These are phyloP conservation scores for Heteropelma amictum DNA, from an alignment of 2,888 invertebrate genomes.

Conservation along the genomic window DNA sequence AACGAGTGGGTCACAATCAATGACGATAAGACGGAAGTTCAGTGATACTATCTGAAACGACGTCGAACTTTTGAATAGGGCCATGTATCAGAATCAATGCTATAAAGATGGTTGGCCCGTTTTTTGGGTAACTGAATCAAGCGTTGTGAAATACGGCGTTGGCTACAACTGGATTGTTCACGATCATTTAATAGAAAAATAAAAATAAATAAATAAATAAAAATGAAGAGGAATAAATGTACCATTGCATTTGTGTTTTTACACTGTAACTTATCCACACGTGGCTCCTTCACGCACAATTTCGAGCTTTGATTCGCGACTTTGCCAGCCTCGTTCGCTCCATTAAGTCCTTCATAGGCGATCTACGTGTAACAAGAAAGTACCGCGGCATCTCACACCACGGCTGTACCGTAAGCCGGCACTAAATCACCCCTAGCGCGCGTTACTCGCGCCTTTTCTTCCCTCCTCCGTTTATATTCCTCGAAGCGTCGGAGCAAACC, in stretches of 20 bases:
- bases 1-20: too few relatives aligned
- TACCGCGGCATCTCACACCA: conserved; percentile 67
- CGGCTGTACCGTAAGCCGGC: conserved; percentile 63
- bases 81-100: too few relatives aligned
- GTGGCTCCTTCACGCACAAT: conserved; percentile 43
- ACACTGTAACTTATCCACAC: too few relatives aligned
- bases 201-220: neutral
- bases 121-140: too few relatives aligned
- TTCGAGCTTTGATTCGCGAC: conserved; percentile 45
- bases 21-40: too few relatives aligned
- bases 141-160: too few relatives aligned
- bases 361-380: conserved; percentile 61
- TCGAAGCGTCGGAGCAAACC: conserved; percentile 65
- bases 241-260: neutral
- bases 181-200: too few relatives aligned
- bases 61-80: too few relatives aligned
- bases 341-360: conserved; percentile 76
- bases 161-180: too few relatives aligned
- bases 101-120: too few relatives aligned
- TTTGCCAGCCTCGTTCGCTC: conserved; percentile 64
- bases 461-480: conserved; percentile 51
- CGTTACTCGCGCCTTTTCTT: conserved; percentile 30
- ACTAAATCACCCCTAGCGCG: conserved; percentile 69
- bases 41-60: too few relatives aligned
- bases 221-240: neutral